Base-by-base conservation (phyloP, 2,888 invertebrate genomes). In the Andricus quercusramuli region DNA sequence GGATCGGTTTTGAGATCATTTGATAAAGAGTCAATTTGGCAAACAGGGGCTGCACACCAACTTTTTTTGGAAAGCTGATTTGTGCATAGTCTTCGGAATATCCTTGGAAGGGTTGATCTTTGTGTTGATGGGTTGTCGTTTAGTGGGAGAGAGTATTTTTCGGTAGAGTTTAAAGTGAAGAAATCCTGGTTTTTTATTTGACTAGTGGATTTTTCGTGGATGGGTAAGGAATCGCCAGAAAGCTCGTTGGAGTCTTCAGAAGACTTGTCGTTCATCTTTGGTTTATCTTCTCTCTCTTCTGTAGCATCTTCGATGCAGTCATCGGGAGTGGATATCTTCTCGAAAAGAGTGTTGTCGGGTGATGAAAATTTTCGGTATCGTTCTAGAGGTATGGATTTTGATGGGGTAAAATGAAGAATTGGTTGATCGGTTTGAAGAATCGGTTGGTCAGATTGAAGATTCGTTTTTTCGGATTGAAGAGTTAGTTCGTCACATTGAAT, bases 351-450 rank as follows among this genome's bases (percentile, higher is more conserved):
- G 22, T 74, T 77, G 66, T 37, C 62, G 92, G 65, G 29, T 20
- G 80, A 94, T 86, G 11, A 93, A 94, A 51, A 93, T 94, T 3
- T 94, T 94, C 0, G 94, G 93, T 0, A 95, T 95, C 86, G 94
- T 95, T 8, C 96, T 89, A 77, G 96, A 96, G 84, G 96, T 95
- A 80, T 95, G 95, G 90, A 96, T 47, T 20, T 22, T 47, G 25
- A 17, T 20, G 5, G 17, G 20, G 11, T 79, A 9, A 56, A 56
- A 56, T 70, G 47, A 11, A 70, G 29, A 29, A 25, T 25, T 47
- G 32, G 32, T 29, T 32, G 65, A 20, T 65, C 29, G 6, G 29
- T 32, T 67, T 67, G 65, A 29, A 65, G 20, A 65, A 20, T 65
- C 2, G 25, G 32, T 65, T 65, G 20, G 25, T 65, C 65, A 20